A percentile compares a stretch with the other conserved stretches of the same genome.
Evolutionary conservation across 2,113 vertebrate species (phyloP).

Genomic region (Pterocles orientalis): DNA sequence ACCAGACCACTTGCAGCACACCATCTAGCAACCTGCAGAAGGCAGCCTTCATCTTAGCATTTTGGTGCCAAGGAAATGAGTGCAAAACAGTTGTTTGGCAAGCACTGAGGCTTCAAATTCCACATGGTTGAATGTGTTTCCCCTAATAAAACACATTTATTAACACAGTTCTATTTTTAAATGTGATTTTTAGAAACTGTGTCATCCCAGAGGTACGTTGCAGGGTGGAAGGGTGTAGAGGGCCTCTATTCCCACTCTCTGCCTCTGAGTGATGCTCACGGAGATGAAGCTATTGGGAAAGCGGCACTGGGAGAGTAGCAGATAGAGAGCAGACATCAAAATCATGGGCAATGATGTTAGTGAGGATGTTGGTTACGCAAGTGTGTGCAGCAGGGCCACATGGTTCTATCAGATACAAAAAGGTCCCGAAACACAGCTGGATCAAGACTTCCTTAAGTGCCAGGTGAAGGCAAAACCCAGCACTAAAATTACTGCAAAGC

Average conservation of each 20-base stretch:
- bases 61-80: background rate
- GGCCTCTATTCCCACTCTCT: too few relatives aligned
- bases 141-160: constrained; percentile 43
- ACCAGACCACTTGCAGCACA: background rate
- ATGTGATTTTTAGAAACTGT: constrained; percentile 19
- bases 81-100: constrained; percentile 8
- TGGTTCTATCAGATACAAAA: background rate
- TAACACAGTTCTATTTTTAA: constrained; percentile 32
- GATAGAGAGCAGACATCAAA: background rate
- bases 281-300: background rate
- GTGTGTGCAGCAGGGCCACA: background rate
- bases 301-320: background rate
- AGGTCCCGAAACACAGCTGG: background rate
- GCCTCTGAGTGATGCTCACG: background rate
- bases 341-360: background rate
- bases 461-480: background rate
- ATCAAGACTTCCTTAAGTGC: background rate
- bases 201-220: constrained; percentile 1
- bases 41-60: background rate
- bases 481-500: background rate
- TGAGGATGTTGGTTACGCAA: background rate
- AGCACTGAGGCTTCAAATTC: background rate
- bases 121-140: constrained; percentile 17
- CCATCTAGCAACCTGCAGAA: background rate
- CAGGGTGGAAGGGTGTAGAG: background rate